Evolutionary conservation across 1,140 invertebrate genomes (phyloP), one percentile per base, ranked within the genome.

Genomic region (Orussus abietinus): DNA sequence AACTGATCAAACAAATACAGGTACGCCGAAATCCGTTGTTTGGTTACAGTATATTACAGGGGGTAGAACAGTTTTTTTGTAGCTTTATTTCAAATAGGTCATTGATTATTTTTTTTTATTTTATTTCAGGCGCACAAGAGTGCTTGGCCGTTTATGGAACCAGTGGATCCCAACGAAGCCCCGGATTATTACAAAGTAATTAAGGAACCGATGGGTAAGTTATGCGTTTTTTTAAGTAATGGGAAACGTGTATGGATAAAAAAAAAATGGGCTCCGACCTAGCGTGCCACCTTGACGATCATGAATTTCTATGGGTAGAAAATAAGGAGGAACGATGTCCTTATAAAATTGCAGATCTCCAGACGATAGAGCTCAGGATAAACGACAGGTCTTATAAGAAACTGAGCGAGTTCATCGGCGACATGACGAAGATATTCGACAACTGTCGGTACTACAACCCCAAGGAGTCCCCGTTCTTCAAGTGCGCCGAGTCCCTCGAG

Each of bases 361-460:
- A 93, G 64, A 92, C 88, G 47, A 88, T 98, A 51, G 91, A 96
- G 73, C 78, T 80, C 32, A 89, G 92, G 75, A 83, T 97, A 61
- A 85, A 88, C 62, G 81, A 85, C 51, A 81, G 83, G 53, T 78
- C 78, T 13, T 98, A 98, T 65, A 84, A 84, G 57, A 89, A 85
- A 60, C 76, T 98, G 38, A 88, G 87, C 66, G 92, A 97, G 64
- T 96, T 97, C 67, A 92, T 97, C 57, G 90, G 91, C 62, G 94
- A 98, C 66, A 92, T 97, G 81, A 96, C 91, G 26, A 94, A 95
- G 68, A 95, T 98, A 59, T 97, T 98, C 75, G 94, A 98, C 71
- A 98, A 98, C 72, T 97, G 94, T 79, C 84, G 93, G 38, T 93
- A 93, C 57, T 98, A 95, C 70, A 98, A 98, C 77, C 88, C 92